Evolutionary conservation across 2,797 vertebrate genomes (phyloP).

Genomic region (Spinus pinus): DNA sequence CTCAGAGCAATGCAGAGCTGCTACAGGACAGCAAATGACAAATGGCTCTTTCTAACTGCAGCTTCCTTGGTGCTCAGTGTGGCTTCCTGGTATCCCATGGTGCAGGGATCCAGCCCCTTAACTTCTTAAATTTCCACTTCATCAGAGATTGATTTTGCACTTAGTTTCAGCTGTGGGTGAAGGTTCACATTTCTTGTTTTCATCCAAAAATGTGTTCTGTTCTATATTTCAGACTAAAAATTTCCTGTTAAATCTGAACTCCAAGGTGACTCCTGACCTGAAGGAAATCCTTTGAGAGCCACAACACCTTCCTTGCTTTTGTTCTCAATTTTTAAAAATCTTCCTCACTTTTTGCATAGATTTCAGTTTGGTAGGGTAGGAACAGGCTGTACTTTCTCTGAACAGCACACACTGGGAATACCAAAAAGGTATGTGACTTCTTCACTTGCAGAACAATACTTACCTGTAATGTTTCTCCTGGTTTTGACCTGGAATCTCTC

Average conservation of each 20-base stretch:
- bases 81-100: not conserved
- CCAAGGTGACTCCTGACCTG: not conserved
- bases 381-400: not conserved
- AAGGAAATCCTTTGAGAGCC: constrained; percentile 53
- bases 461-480: not conserved
- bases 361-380: not conserved
- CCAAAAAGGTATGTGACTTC: not conserved
- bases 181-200: constrained; percentile 3
- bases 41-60: not conserved
- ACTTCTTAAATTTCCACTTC: not conserved
- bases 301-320: constrained; percentile 38
- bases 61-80: not conserved
- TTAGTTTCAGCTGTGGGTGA: constrained; percentile 8
- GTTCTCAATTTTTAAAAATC: not conserved
- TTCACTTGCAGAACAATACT: not conserved
- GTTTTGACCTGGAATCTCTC: not conserved
- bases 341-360: constrained; percentile 41
- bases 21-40: not conserved
- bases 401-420: not conserved
- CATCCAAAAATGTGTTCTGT: not conserved
- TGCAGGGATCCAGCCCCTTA: not conserved
- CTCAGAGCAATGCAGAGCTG: not conserved
- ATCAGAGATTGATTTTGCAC: not conserved
- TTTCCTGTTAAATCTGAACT: constrained; percentile 32
- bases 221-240: not conserved